phyloP scores from a whole-genome alignment of 2,888 invertebrate genomes.

The Ophonus ardosiacus region DNA sequence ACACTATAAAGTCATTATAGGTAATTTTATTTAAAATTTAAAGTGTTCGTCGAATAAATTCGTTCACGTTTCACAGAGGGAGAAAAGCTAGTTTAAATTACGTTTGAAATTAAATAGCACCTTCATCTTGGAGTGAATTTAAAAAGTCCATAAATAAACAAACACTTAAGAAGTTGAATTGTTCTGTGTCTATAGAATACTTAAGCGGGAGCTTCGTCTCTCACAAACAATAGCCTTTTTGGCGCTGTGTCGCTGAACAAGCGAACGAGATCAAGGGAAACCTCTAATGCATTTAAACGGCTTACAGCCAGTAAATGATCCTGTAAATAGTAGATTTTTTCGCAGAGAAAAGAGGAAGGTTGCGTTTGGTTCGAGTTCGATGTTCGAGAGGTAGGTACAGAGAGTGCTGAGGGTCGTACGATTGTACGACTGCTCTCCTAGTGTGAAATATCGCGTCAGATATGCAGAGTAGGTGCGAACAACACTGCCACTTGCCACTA shows the following conservation, averaged over 20 bases:
- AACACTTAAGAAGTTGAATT: slow-evolving; percentile 46
- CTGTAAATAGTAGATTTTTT: slow-evolving; percentile 72
- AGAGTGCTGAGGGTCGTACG: neutral
- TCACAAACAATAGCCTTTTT: slow-evolving; percentile 39
- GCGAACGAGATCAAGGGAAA: slow-evolving; percentile 42
- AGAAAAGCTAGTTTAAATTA: slow-evolving; percentile 4
- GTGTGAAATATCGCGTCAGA: slow-evolving; percentile 71
- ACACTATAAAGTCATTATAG: too few relatives aligned
- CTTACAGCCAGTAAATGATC: slow-evolving; percentile 74
- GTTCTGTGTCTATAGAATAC: slow-evolving; percentile 49
- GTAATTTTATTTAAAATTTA: neutral
- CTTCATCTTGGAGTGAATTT: slow-evolving; percentile 22
- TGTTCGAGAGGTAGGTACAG: neutral
- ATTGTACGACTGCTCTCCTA: slow-evolving; percentile 60
- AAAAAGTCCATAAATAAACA: slow-evolving; percentile 48
- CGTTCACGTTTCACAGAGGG: neutral
- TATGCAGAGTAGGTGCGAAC: slow-evolving; percentile 64
- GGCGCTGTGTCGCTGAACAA: slow-evolving; percentile 20
- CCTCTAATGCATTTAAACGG: slow-evolving; percentile 73
- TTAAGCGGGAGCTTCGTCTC: slow-evolving; percentile 29
- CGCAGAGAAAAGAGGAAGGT: neutral
- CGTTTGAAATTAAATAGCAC: slow-evolving; percentile 17
- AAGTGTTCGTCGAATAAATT: neutral
- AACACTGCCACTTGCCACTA: slow-evolving; percentile 30
- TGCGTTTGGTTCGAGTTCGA: neutral